Percentiles rank a stretch among this genome's conserved stretches.
Evolutionary conservation across 92 coral and sea anemone species (phyloP).

Genomic region (Zoanthus sansibaricus): DNA sequence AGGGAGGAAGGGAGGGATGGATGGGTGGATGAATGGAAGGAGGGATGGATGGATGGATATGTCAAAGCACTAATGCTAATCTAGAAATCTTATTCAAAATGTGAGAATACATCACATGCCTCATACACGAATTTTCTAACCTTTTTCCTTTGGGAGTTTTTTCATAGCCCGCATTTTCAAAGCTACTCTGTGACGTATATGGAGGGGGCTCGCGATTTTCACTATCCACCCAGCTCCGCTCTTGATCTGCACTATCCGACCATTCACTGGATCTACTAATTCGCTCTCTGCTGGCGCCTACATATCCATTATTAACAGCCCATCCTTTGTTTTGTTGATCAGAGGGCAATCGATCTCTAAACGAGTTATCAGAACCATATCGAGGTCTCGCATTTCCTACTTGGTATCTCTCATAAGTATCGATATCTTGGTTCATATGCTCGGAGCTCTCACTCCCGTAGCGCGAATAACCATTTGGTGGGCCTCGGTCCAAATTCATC

Average conservation of each 20-base stretch:
- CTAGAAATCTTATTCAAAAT: too few relatives aligned
- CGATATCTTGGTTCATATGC: neutral
- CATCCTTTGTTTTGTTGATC: neutral
- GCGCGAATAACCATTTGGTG: conserved; percentile 44
- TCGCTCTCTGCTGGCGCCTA: conserved; percentile 63
- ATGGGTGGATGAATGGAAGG: too few relatives aligned
- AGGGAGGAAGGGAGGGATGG: too few relatives aligned
- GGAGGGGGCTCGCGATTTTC: conserved; percentile 82
- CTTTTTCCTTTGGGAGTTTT: conserved; percentile 22
- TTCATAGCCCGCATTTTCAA: conserved; percentile 30
- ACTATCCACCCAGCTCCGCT: conserved; percentile 79
- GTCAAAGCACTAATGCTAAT: too few relatives aligned
- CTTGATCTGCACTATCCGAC: conserved; percentile 49
- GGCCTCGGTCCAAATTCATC: conserved; percentile 47
- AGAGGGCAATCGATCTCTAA: conserved; percentile 9
- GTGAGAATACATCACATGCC: too few relatives aligned
- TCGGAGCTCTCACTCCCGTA: neutral
- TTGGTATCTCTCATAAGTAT: neutral
- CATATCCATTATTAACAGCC: conserved; percentile 56
- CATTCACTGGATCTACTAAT: conserved; percentile 36
- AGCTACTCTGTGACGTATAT: conserved; percentile 78
- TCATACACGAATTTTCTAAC: neutral
- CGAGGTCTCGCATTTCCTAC: conserved; percentile 1
- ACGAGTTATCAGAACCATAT: neutral
- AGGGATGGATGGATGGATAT: too few relatives aligned